A percentile compares a stretch with the other conserved stretches of the same genome.
These are phyloP conservation scores for Pachydiplax longipennis DNA, from an alignment of 2,888 invertebrate genomes.

Conservation along the genomic window DNA sequence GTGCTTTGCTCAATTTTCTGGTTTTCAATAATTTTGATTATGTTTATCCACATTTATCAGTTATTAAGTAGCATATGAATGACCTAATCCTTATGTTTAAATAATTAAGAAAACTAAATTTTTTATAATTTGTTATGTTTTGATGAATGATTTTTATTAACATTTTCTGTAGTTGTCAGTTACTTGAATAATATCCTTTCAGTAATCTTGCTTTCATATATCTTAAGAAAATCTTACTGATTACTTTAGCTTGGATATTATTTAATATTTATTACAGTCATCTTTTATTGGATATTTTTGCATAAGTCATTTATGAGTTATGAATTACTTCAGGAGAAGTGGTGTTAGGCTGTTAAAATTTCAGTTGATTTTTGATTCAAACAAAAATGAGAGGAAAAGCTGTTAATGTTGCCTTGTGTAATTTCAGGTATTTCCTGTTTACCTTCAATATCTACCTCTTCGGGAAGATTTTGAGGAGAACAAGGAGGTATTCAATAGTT, in stretches of 20 bases:
- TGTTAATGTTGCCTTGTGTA: neutral
- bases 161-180: no score
- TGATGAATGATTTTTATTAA: no score
- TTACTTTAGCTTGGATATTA: neutral
- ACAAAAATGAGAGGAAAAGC: neutral
- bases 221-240: no score
- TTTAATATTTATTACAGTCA: neutral
- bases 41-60: neutral
- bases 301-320: neutral
- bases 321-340: no score
- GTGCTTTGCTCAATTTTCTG: neutral
- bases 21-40: no score
- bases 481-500: slow-evolving; percentile 71
- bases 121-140: neutral
- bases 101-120: neutral
- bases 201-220: no score
- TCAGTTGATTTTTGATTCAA: neutral
- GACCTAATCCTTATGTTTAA: neutral
- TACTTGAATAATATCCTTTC: no score
- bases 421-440: slow-evolving; percentile 71
- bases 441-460: slow-evolving; percentile 74
- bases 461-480: slow-evolving; percentile 79
- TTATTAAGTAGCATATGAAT: no score
- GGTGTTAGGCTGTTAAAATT: neutral
- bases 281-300: no score